These are phyloP conservation scores for Ophonus ardosiacus DNA, from an alignment of 2,888 invertebrate genomes.

Conservation along the genomic window DNA sequence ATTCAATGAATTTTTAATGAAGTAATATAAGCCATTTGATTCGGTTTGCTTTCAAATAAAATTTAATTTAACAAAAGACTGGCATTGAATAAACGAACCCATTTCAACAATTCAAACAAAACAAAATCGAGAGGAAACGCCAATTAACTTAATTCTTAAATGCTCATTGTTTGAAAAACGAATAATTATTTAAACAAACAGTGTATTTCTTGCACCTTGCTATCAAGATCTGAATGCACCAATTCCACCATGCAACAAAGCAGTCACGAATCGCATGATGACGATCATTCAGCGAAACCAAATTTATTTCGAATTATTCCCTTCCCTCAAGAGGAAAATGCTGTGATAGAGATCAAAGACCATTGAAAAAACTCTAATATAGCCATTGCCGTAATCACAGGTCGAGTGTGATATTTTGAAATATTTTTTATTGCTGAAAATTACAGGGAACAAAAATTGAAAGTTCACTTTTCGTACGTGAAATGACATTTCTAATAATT, in stretches of 20 bases:
- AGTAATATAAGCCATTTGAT: neutral
- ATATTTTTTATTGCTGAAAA: neutral
- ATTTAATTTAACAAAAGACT: neutral
- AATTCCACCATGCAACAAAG: slow-evolving; percentile 39
- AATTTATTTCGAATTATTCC: slow-evolving; percentile 17
- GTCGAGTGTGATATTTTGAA: neutral
- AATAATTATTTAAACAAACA: slow-evolving; percentile 43
- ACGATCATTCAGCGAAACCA: neutral
- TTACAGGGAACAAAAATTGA: neutral
- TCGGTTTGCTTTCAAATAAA: neutral
- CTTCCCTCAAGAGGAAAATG: neutral
- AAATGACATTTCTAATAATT: neutral
- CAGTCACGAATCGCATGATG: slow-evolving; percentile 37
- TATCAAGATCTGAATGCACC: slow-evolving; percentile 33
- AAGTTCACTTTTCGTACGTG: neutral
- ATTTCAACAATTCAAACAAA: neutral
- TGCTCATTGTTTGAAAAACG: slow-evolving; percentile 29
- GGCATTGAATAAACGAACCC: neutral
- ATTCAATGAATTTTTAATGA: neutral
- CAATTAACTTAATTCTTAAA: slow-evolving; percentile 20
- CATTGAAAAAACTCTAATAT: neutral
- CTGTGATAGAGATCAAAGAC: neutral
- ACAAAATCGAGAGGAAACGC: slow-evolving; percentile 22
- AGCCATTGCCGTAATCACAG: neutral
- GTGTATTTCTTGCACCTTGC: slow-evolving; percentile 30